Evolutionary conservation across 2,888 invertebrate species (phyloP), one percentile per base, ranked within the genome.

Genomic region (Chrysolina oricalcia): DNA sequence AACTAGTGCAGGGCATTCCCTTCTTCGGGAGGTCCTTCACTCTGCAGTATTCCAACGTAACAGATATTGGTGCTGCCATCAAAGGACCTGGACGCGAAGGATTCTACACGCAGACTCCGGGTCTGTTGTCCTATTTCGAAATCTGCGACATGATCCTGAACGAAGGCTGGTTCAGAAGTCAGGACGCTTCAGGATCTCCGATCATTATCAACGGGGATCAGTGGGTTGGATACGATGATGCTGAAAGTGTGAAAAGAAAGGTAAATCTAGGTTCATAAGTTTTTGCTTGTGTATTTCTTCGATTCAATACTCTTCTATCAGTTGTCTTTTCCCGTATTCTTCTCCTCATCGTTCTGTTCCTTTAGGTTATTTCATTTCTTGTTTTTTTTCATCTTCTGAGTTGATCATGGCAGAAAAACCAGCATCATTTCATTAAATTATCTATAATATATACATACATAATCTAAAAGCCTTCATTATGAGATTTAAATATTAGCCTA

Each of bases 161-260:
- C 70, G 87, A 87, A 78, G 86, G 85, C 2, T 87, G 87, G 85
- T 79, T 75, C 19, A 80, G 79, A 65, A 75, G 81, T 27, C 80
- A 91, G 13, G 94, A 94, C 82, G 90, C 90, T 65, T 91, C 91
- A 41, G 94, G 94, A 0, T 92, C 93, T 17, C 93, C 94, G 0
- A 94, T 91, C 82, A 88, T 91, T 65, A 91, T 93, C 10, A 91
- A 91, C 67, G 94, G 93, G 8, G 93, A 95, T 85, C 95, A 96
- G 82, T 96, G 96, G 96, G 91, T 96, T 77, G 93, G 94, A 6
- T 96, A 93, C 83, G 96, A 96, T 78, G 94, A 95, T 81, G 91
- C 91, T 0, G 89, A 91, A 17, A 93, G 93, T 72, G 90, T 94
- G 66, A 87, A 90, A 75, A 90, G 91, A 85, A 95, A 95, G 91